phyloP scores from a whole-genome alignment of 2,888 invertebrate genomes.

The Euphydryas editha region DNA sequence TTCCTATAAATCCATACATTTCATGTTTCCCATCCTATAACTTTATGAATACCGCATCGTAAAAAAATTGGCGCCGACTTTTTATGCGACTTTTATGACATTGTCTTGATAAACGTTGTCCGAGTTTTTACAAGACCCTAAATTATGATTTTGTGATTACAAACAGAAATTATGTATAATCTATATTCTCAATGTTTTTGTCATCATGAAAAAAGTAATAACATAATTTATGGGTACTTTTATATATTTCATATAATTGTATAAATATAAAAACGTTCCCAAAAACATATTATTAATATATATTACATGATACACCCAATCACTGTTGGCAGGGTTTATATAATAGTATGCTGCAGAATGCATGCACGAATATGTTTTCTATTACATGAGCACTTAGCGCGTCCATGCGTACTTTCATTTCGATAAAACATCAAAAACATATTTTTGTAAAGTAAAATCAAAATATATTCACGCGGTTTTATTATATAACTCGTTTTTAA shows the following conservation, averaged over 20 bases:
- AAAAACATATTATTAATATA: not conserved
- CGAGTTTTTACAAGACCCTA: constrained; percentile 56
- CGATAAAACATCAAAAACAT: not conserved
- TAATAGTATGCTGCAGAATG: constrained; percentile 16
- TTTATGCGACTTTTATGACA: constrained; percentile 76
- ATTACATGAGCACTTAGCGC: constrained; percentile 29
- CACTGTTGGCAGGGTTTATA: not conserved
- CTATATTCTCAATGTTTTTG: too few species aligned
- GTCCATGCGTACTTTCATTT: constrained; percentile 16
- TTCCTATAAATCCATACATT: constrained; percentile 56
- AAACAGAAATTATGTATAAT: not conserved
- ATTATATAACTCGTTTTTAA: not conserved
- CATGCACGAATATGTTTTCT: constrained; percentile 21
- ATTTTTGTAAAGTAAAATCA: not conserved
- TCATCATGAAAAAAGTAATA: not conserved
- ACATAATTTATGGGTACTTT: not conserved
- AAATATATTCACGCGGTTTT: not conserved
- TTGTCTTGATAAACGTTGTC: constrained; percentile 77
- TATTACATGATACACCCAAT: not conserved
- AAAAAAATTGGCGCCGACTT: constrained; percentile 76
- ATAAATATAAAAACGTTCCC: not conserved
- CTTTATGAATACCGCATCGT: constrained; percentile 68
- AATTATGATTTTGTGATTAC: constrained; percentile 35
- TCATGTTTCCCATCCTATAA: constrained; percentile 50
- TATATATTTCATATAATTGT: not conserved